Evolutionary conservation across 2,888 invertebrate genomes (phyloP).

Genomic region (Pediacus dermestoides): DNA sequence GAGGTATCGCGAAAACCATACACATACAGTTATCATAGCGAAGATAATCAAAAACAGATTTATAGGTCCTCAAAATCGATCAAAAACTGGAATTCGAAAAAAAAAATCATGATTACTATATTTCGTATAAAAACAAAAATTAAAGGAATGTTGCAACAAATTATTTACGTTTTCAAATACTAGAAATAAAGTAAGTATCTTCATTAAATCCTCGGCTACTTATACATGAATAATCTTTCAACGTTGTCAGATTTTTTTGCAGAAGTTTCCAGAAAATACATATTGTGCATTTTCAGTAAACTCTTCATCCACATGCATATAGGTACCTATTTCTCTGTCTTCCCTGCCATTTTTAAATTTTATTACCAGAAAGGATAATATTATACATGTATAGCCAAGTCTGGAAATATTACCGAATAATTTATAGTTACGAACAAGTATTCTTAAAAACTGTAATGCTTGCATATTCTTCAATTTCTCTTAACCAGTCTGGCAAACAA

Average conservation of each 20-base stretch:
- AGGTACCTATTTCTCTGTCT: conserved; percentile 93
- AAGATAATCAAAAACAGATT: too few relatives aligned
- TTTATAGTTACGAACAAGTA: too few relatives aligned
- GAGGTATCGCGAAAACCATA: too few relatives aligned
- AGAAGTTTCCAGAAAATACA: conserved; percentile 97
- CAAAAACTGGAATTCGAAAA: too few relatives aligned
- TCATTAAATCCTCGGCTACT: conserved; percentile 90
- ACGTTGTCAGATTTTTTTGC: conserved; percentile 98
- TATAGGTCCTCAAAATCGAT: too few relatives aligned
- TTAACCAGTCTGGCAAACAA: conserved; percentile 92
- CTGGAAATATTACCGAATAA: not conserved
- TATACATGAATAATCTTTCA: conserved; percentile 93
- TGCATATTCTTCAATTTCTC: conserved; percentile 97
- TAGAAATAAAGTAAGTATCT: too few relatives aligned
- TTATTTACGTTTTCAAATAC: too few relatives aligned
- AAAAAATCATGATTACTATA: too few relatives aligned
- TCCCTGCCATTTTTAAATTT: conserved; percentile 96
- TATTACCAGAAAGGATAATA: conserved; percentile 71
- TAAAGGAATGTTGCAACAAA: too few relatives aligned
- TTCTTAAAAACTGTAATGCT: conserved; percentile 91
- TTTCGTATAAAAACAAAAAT: too few relatives aligned
- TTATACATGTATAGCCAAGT: not conserved
- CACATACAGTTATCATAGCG: too few relatives aligned
- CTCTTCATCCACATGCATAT: conserved; percentile 90
- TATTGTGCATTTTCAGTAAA: conserved; percentile 93